Conservation (phyloP, 2,888 invertebrate species). For the Andricus quercusramuli region DNA sequence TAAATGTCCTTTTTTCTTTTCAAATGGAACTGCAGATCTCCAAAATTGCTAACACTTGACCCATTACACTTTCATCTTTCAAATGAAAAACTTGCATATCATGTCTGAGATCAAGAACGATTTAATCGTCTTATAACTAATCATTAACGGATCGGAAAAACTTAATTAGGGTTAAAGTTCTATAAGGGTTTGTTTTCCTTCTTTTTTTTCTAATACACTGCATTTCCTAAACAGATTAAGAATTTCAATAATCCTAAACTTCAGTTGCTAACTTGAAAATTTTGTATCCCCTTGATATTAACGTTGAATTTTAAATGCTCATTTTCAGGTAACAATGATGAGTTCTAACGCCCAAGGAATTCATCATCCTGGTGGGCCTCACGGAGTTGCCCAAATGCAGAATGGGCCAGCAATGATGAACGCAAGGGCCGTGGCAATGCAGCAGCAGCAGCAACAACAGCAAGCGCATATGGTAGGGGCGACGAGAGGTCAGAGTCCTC, state of each 20-base stretch:
- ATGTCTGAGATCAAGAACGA: too few species aligned
- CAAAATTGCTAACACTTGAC: not conserved
- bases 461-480: constrained; percentile 74
- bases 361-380: constrained; percentile 73
- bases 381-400: constrained; percentile 81
- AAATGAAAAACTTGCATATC: not conserved
- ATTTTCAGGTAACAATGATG: constrained; percentile 81
- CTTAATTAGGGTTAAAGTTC: too few species aligned
- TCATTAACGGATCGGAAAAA: too few species aligned
- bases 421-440: constrained; percentile 78
- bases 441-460: constrained; percentile 77
- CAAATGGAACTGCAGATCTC: not conserved
- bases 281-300: not conserved
- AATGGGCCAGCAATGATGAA: constrained; percentile 87
- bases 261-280: not conserved
- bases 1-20: constrained; percentile 45
- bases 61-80: not conserved
- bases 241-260: not conserved
- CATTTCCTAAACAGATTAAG: not conserved
- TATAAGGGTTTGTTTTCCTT: too few species aligned
- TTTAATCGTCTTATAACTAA: too few species aligned
- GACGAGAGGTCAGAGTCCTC: constrained; percentile 77
- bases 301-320: not conserved
- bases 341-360: constrained; percentile 78
- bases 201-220: not conserved